These are phyloP conservation scores for Chaetops frenatus DNA, from an alignment of 2,113 vertebrate species.

Conservation along the genomic window DNA sequence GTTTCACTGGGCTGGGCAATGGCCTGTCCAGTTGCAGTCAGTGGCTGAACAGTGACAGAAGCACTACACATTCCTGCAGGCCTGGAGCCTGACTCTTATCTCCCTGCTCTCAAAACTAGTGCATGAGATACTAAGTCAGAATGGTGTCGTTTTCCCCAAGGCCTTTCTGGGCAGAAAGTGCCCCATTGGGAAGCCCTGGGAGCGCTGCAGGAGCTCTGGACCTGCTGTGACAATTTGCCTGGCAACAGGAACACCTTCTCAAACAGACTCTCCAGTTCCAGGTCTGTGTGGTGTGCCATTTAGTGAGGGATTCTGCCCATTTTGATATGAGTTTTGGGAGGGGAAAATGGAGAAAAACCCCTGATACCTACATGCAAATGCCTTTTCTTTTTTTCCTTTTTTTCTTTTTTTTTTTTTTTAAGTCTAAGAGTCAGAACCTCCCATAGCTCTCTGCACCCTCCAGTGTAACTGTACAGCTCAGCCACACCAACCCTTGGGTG, in stretches of 20 bases:
- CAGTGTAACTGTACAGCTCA: not conserved
- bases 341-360: not conserved
- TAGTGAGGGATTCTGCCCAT: not conserved
- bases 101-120: not conserved
- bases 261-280: not conserved
- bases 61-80: rapidly evolving
- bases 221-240: not conserved
- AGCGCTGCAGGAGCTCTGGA: not conserved
- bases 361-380: not conserved
- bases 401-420: not conserved
- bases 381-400: not conserved
- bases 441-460: not conserved
- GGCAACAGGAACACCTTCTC: not conserved
- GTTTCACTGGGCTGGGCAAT: not conserved
- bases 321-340: not conserved
- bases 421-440: not conserved
- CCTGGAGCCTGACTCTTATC: not conserved
- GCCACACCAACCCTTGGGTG: rapidly evolving
- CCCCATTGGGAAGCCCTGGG: not conserved
- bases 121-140: not conserved
- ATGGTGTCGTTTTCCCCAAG: rapidly evolving
- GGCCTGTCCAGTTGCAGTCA: not conserved
- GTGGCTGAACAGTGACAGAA: not conserved
- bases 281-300: not conserved
- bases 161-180: not conserved